Base-by-base conservation (phyloP, 2,113 vertebrate species). In the Paramormyrops kingsleyae region DNA sequence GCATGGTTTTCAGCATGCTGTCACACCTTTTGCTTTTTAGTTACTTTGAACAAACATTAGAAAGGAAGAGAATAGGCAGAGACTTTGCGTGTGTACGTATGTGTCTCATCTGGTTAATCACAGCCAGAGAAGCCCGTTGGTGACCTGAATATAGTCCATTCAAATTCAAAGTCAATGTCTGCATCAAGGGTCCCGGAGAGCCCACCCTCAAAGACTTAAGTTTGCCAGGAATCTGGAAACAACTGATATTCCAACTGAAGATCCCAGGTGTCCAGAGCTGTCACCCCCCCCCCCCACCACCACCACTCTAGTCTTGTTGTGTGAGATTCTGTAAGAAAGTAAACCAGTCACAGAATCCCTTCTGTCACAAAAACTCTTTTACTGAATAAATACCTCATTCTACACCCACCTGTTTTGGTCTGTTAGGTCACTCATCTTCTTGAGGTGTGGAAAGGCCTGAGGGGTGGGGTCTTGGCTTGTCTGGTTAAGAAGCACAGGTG, bases 401-500 rank as follows among this genome's bases (percentile, higher is more conserved):
- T 80, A 39, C 83, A 31, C 85, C n/a, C 62, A 8, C 59, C 46
- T 35, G 21, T 84, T 47, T 84, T 44, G 24, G 42, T 84, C 39
- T 47, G 42, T 84, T 17, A 88, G 90, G 90, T 88, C 80, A 90
- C 56, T 86, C 87, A 50, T 89, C 47, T 84, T 42, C 13, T 87
- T 0, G 53, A 86, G 92, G 87, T 83, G 83, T 59, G 89, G 91
- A 92, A 86, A 56, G 70, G 59, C 62, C 5, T 31, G 44, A 83
- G 52, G 87, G 87, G 80, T 56, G 42, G 49, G 59, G 87, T 90
- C 83, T 62, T 39, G 87, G 44, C 80, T 89, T 91, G 90, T 62
- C 90, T 74, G 87, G 7, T 19, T 19, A 19, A 91, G 91, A 90
- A 89, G 90, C 93, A 92, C 95, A 95, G 95, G 95, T 95, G 95